phyloP scores from a whole-genome alignment of 2,888 invertebrate species.

The Phortica magna region DNA sequence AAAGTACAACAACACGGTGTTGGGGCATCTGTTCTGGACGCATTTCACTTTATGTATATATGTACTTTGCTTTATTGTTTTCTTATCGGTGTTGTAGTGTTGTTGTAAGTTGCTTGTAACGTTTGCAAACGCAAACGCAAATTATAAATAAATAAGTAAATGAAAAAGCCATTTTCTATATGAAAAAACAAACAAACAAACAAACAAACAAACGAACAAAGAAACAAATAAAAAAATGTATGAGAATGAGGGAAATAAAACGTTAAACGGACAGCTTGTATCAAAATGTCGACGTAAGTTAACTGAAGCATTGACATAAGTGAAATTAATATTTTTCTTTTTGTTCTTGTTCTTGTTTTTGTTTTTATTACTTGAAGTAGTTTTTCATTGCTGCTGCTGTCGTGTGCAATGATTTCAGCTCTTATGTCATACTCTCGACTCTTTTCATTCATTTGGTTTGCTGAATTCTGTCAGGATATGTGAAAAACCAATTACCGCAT shows the following conservation, averaged over 20 bases:
- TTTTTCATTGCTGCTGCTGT: constrained; percentile 10
- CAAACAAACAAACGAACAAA: constrained; percentile 14
- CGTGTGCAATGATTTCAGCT: not conserved
- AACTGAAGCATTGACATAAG: constrained; percentile 31
- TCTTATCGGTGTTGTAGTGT: not conserved
- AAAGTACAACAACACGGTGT: not conserved
- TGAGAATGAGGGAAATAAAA: constrained; percentile 6
- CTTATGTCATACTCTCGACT: too few species aligned
- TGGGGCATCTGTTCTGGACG: constrained; percentile 17
- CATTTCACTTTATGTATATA: constrained; percentile 9
- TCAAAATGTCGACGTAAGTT: constrained; percentile 25
- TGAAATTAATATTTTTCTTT: constrained; percentile 8
- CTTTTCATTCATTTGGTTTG: not conserved
- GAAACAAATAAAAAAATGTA: not conserved
- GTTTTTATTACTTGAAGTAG: not conserved
- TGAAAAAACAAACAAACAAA: constrained; percentile 12
- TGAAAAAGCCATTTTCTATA: constrained; percentile 22
- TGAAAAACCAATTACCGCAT: constrained; percentile 24
- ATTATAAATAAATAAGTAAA: constrained; percentile 35
- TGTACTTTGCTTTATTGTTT: constrained; percentile 25
- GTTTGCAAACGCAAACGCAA: constrained; percentile 5
- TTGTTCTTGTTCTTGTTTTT: constrained; percentile 8
- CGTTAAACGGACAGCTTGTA: not conserved
- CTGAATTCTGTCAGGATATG: not conserved
- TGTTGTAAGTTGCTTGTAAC: constrained; percentile 19